Base-by-base conservation (phyloP, 1,140 invertebrate genomes). In the Brachionus plicatilis region DNA sequence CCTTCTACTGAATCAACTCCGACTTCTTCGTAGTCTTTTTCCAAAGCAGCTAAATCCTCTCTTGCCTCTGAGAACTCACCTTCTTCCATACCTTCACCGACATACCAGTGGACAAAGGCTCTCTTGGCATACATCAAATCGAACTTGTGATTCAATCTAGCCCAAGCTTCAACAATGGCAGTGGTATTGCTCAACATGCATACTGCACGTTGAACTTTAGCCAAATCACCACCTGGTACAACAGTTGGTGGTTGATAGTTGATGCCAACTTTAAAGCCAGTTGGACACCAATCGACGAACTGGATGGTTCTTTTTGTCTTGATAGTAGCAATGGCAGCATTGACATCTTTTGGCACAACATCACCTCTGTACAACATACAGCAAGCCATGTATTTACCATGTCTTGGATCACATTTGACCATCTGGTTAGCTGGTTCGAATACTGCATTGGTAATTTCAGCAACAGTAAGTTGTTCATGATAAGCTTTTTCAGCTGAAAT, bases 271-370 rank as follows among this genome's bases (percentile, higher is more conserved):
- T 85, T 86, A n/a, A 86, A 85, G 27, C 94, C 94, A 86, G 94
- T 95, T 60, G 94, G 94, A 90, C 94, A 95, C 94, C 94, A 95
- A 90, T 95, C 94, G 24, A 95, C 95, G 89, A 96, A 96, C 90
- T 94, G 93, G 87, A 95, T 94, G 85, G 93, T 93, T 79, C 85
- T 86, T 85, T 84, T 89, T 0, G 93, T 95, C 88, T 95, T 95
- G 89, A 95, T 94, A 24, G 92, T 92, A 2, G 93, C 93, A 86
- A 95, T 94, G 56, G 94, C 94, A 14, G 94, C 93, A 88, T 95
- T 95, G 2, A 95, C 94, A 37, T 37, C 33, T 37, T 95, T 96
- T 0, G 94, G 91, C 6, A 92, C 89, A 14, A 89, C 88, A 78
- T 89, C 88, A 47, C 88, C 88, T n/a, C 88, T 85, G 84, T 88